These are phyloP conservation scores for Mus minutoides DNA, from an alignment of 2,797 vertebrate species.

Conservation along the genomic window DNA sequence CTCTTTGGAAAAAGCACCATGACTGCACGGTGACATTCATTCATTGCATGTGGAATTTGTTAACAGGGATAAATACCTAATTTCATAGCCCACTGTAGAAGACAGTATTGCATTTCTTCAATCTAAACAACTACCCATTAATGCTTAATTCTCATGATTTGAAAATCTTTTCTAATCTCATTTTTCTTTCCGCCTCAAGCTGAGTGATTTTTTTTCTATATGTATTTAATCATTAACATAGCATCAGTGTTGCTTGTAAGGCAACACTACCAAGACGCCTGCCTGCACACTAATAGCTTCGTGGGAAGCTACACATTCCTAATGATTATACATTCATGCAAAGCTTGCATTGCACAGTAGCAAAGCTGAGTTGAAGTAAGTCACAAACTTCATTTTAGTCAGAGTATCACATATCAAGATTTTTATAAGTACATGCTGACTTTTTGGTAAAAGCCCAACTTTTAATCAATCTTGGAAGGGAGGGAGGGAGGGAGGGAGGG, in stretches of 20 bases:
- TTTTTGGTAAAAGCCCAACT: slow-evolving; percentile 76
- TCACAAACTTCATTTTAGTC: slow-evolving; percentile 67
- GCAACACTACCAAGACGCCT: slow-evolving; percentile 71
- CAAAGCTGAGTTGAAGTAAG: slow-evolving; percentile 74
- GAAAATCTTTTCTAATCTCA: slow-evolving; percentile 75
- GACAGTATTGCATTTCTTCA: slow-evolving; percentile 76
- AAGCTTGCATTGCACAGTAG: slow-evolving; percentile 78
- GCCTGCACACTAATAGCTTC: slow-evolving; percentile 78
- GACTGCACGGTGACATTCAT: neutral
- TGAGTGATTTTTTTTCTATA: slow-evolving; percentile 51
- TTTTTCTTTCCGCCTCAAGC: slow-evolving; percentile 80
- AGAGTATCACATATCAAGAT: slow-evolving; percentile 76
- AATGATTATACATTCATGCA: slow-evolving; percentile 72
- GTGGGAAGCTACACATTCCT: slow-evolving; percentile 63
- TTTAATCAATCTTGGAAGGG: slow-evolving; percentile 58
- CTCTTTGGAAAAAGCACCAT: neutral
- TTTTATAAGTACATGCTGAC: slow-evolving; percentile 76
- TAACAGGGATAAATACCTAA: slow-evolving; percentile 74
- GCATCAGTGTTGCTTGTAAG: slow-evolving; percentile 72
- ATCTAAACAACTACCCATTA: slow-evolving; percentile 66
- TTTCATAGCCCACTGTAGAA: slow-evolving; percentile 62
- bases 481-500: neutral
- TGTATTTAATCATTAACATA: slow-evolving; percentile 78
- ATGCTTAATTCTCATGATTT: slow-evolving; percentile 75
- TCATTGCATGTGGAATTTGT: slow-evolving; percentile 74